A percentile compares a stretch with the other conserved stretches of the same genome.
These are phyloP conservation scores for Calypte anna DNA, from an alignment of 2,113 vertebrate species.

Conservation along the genomic window DNA sequence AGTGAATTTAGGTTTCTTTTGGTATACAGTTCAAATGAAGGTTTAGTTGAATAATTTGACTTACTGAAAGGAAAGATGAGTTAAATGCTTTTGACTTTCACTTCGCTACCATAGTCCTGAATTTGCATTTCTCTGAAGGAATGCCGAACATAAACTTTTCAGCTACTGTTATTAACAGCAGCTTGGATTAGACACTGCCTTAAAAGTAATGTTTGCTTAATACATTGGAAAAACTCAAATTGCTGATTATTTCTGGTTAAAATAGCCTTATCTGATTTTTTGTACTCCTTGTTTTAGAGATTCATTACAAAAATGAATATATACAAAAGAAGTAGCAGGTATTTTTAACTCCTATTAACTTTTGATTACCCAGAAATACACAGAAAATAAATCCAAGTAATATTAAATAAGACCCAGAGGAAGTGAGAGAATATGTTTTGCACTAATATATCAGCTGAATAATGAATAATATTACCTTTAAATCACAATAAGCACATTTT, in stretches of 20 bases:
- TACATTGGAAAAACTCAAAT: conserved; percentile 25
- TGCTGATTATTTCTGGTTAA: conserved; percentile 59
- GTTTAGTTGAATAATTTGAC: background rate
- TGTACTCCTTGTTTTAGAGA: conserved; percentile 36
- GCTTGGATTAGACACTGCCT: conserved; percentile 28
- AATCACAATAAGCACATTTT: conserved; percentile 72
- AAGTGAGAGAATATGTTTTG: conserved; percentile 71
- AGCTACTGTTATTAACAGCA: background rate
- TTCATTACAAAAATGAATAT: conserved; percentile 52
- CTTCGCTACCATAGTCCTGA: background rate
- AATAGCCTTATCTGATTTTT: conserved; percentile 51
- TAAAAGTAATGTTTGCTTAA: conserved; percentile 63
- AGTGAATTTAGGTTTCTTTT: background rate
- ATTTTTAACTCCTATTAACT: conserved; percentile 73
- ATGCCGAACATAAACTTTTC: background rate
- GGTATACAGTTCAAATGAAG: background rate
- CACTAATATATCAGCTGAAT: conserved; percentile 70
- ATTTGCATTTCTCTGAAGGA: background rate
- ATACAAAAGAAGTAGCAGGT: conserved; percentile 56
- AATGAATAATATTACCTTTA: conserved; percentile 71
- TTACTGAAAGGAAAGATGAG: background rate
- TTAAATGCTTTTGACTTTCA: background rate
- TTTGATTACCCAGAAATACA: conserved; percentile 75
- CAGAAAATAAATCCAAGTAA: conserved; percentile 75
- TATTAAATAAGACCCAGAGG: conserved; percentile 74